Evolutionary conservation across 2,888 invertebrate species (phyloP), one percentile per base, ranked within the genome.

Genomic region (Erpobdella octoculata): DNA sequence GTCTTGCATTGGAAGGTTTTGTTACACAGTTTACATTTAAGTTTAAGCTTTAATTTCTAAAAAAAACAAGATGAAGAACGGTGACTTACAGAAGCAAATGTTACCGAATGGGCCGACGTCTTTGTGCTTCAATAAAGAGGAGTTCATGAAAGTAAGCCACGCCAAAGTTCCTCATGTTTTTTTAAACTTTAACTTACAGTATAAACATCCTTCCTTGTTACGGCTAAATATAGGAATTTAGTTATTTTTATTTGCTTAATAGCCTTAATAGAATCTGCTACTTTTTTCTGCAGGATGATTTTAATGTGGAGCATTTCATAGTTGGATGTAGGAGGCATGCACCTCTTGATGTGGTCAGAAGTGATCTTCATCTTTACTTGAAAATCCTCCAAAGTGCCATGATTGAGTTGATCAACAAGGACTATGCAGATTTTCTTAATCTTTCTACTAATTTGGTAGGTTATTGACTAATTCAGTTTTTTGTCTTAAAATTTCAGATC

Each of bases 401-500:
- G 92, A 92, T 96, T 76, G 95, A 97, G 83, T 88, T 97, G 8
- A 93, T 97, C 77, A 97, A 97, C 84, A 92, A 93, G 81, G 96
- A 98, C 82, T 98, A 97, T 81, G 93, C 93, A 2, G 94, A 96
- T 82, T 97, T 97, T 85, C 94, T 97, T 6, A 94, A 93, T 85
- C 86, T 98, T 62, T 95, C 96, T 5, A 93, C 93, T 62, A 94
- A 94, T 82, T 86, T 97, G 77, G 93, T 85, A 76, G 38, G 70
- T 53, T 41, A 9, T 58, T 59, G 25, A 21, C 64, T 62, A 61
- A 18, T 36, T 28, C 12, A 46, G 5, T 46, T 46, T n/a, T n/a
- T 46, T 46, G 1, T n/a, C 5, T 3, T n/a, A n/a, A n/a, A n/a
- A n/a, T n/a, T n/a, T n/a, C n/a, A n/a, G n/a, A n/a, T n/a, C n/a